Conservation (phyloP, 2,113 vertebrate species). For the Phylloscopus trochiloides region DNA sequence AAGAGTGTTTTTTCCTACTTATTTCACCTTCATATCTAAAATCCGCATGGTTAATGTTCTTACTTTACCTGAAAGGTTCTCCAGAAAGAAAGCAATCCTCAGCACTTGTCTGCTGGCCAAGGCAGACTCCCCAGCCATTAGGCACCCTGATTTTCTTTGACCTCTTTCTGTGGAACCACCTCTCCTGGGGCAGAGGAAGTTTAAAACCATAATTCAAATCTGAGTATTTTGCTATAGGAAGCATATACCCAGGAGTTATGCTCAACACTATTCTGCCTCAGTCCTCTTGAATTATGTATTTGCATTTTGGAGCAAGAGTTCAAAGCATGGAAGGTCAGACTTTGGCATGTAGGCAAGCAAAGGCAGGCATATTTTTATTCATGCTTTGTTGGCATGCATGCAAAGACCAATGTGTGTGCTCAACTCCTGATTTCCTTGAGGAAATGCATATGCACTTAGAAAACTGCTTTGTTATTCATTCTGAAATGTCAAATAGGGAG, state of each 20-base stretch:
- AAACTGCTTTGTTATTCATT: neutral
- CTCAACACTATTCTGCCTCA: neutral
- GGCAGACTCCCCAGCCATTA: neutral
- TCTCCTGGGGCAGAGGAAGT: neutral
- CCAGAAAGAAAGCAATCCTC: neutral
- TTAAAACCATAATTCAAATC: neutral
- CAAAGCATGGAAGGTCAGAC: conserved; percentile 1
- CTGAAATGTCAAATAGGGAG: conserved; percentile 16
- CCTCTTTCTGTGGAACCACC: neutral
- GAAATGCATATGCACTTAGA: conserved; percentile 28
- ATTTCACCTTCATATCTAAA: neutral
- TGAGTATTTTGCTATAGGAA: neutral
- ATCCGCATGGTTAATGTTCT: neutral
- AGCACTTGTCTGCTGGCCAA: neutral
- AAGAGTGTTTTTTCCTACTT: neutral
- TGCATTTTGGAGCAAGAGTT: conserved; percentile 3
- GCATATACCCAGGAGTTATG: neutral
- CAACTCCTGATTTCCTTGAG: conserved; percentile 33
- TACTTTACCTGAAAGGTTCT: neutral
- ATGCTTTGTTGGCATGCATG: neutral
- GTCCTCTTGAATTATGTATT: conserved; percentile 44
- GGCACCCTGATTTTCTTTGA: neutral
- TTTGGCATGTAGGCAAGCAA: neutral
- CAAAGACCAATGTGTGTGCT: neutral
- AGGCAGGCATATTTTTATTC: neutral